phyloP scores from a whole-genome alignment of 2,888 invertebrate species.

The Charanyca ferruginea region DNA sequence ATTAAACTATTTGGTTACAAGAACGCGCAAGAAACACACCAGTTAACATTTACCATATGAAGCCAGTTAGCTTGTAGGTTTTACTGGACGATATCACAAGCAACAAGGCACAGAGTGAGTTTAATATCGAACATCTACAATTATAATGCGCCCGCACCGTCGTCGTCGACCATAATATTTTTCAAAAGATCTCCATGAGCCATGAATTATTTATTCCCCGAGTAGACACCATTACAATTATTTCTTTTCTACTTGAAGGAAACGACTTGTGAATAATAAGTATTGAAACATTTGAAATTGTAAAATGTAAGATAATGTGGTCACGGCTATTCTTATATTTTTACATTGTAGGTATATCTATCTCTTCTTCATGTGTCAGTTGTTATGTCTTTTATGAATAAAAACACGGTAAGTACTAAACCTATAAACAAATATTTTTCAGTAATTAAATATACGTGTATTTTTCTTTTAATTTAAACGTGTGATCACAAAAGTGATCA shows the following conservation, averaged over 20 bases:
- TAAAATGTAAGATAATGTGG: conserved; percentile 65
- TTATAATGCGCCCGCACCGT: conserved; percentile 85
- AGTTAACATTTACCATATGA: conserved; percentile 50
- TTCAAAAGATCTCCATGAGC: conserved; percentile 87
- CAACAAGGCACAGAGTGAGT: conserved; percentile 59
- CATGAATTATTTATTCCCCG: conserved; percentile 88
- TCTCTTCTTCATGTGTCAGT: conserved; percentile 5
- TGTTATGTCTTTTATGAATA: neutral
- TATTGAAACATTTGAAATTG: conserved; percentile 67
- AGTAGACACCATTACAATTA: conserved; percentile 87
- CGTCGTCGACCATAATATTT: conserved; percentile 85
- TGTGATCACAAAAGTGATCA: conserved; percentile 2
- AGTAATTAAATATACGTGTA: neutral
- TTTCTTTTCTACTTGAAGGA: conserved; percentile 84
- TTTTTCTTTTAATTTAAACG: neutral
- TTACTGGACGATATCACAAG: conserved; percentile 54
- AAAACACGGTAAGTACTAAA: too few relatives aligned
- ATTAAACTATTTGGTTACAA: neutral
- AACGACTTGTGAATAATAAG: conserved; percentile 84
- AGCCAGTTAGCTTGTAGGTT: conserved; percentile 45
- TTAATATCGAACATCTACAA: conserved; percentile 81
- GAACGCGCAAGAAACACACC: conserved; percentile 17
- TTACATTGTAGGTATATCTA: conserved; percentile 30
- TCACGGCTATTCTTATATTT: conserved; percentile 37
- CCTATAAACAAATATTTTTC: too few relatives aligned